These are phyloP conservation scores for Cinclus cinclus DNA, from an alignment of 2,113 vertebrate species.

Conservation along the genomic window DNA sequence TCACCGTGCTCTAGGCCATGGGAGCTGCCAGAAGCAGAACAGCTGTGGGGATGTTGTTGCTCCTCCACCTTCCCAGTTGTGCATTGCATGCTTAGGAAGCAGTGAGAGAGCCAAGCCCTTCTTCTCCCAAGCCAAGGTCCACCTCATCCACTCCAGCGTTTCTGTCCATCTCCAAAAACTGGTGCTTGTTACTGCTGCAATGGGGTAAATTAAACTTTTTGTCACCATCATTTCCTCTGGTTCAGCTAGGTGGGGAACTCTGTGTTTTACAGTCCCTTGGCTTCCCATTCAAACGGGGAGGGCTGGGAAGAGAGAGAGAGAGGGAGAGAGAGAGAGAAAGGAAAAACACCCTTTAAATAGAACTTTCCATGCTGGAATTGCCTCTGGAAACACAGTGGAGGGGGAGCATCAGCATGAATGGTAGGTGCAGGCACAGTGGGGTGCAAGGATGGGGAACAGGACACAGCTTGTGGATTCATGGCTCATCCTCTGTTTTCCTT, in stretches of 20 bases:
- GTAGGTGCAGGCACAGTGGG: not conserved
- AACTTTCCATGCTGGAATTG: constrained; percentile 65
- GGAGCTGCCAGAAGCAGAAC: not conserved
- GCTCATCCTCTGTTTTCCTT: not conserved
- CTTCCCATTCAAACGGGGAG: not conserved
- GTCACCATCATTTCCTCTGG: constrained; percentile 41
- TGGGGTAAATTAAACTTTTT: constrained; percentile 27
- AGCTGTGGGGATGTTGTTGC: not conserved
- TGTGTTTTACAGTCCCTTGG: constrained; percentile 31
- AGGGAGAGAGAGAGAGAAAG: not conserved
- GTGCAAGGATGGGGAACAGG: not conserved
- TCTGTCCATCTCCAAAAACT: not conserved
- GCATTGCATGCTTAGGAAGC: not conserved
- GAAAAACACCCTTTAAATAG: constrained; percentile 56
- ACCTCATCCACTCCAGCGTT: not conserved
- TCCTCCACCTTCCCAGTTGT: not conserved
- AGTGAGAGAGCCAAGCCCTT: not conserved
- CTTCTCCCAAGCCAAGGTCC: not conserved
- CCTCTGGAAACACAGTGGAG: constrained; percentile 41
- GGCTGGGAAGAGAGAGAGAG: not conserved
- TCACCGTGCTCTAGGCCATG: not conserved
- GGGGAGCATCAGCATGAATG: not conserved
- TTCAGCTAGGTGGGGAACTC: constrained; percentile 48
- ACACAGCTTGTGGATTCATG: not conserved
- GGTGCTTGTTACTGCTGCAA: not conserved